These are phyloP conservation scores for Myiotriccus ornatus DNA, from an alignment of 2,797 vertebrate species.

Conservation along the genomic window DNA sequence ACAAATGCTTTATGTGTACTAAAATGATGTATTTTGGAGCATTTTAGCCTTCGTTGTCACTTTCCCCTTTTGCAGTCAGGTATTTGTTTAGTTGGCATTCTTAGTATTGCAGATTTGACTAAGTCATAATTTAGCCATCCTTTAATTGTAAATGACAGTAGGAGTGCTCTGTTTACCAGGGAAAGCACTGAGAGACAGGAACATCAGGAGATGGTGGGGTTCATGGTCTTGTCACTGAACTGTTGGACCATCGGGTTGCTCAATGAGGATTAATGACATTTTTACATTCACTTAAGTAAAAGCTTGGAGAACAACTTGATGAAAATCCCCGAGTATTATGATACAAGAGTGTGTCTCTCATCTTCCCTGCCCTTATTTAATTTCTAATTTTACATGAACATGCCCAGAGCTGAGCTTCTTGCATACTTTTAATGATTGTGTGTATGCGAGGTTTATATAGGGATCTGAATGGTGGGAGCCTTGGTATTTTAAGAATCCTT, in stretches of 20 bases:
- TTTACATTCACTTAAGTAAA: not conserved
- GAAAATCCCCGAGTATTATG: not conserved
- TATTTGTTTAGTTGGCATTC: slow-evolving; percentile 1
- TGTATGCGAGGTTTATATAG: not conserved
- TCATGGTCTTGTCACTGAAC: not conserved
- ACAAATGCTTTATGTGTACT: slow-evolving; percentile 20
- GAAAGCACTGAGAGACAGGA: not conserved
- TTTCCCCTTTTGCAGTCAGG: not conserved
- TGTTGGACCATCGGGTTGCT: not conserved
- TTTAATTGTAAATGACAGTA: not conserved
- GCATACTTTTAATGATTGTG: not conserved
- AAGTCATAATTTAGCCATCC: not conserved
- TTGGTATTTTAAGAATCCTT: not conserved
- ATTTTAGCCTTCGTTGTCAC: not conserved
- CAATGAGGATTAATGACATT: not conserved
- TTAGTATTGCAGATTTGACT: not conserved
- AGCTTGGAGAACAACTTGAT: not conserved
- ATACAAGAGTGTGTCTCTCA: not conserved
- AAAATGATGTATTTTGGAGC: slow-evolving; percentile 26
- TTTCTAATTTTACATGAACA: not conserved
- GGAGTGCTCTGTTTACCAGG: not conserved
- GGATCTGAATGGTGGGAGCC: not conserved
- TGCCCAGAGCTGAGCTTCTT: not conserved
- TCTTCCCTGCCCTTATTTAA: not conserved
- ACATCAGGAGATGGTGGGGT: not conserved